Evolutionary conservation across 2,888 invertebrate species (phyloP).

Genomic region (Pseudococcus longispinus): DNA sequence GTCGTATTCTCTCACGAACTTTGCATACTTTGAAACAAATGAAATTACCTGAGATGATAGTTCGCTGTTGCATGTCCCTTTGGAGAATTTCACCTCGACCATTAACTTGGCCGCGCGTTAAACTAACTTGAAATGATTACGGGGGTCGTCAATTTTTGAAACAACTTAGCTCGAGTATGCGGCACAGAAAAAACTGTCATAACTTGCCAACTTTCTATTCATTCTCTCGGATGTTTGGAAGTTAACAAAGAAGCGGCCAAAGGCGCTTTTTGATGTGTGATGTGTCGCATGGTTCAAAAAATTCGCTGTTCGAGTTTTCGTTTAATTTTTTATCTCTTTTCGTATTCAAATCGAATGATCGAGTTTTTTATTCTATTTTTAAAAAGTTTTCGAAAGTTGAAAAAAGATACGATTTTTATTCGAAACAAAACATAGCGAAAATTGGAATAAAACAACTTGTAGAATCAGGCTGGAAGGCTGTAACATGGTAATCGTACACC

Average conservation of each 20-base stretch:
- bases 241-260: neutral
- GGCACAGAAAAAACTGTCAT: neutral
- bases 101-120: neutral
- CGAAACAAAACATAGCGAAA: neutral
- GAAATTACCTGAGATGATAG: conserved; percentile 24
- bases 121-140: neutral
- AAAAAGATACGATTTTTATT: neutral
- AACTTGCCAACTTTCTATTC: neutral
- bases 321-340: neutral
- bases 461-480: neutral
- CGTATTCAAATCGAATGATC: neutral
- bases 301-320: neutral
- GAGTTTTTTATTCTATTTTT: neutral
- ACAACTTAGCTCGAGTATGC: neutral
- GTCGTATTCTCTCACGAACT: conserved; percentile 8
- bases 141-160: neutral
- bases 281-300: neutral
- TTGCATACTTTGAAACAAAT: conserved; percentile 8
- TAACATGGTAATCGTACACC: neutral
- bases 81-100: neutral
- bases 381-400: too few relatives aligned
- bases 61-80: conserved; percentile 8
- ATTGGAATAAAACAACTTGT: neutral
- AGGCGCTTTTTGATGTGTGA: neutral
- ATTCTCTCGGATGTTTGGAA: neutral